Evolutionary conservation across 2,888 invertebrate genomes (phyloP).

Genomic region (Tuta absoluta): DNA sequence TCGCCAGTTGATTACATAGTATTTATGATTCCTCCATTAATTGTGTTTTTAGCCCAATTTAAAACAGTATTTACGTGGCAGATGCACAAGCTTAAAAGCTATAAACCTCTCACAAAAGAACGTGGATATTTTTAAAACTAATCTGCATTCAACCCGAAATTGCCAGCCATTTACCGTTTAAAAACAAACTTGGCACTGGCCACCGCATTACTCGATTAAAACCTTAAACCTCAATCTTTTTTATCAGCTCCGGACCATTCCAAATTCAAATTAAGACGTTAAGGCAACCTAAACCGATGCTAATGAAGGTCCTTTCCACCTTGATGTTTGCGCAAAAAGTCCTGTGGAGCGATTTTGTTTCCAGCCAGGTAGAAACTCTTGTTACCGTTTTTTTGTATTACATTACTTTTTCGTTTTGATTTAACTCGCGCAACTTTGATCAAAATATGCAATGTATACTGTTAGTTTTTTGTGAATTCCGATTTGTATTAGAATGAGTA

Average conservation of each 20-base stretch:
- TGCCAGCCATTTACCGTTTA: conserved; percentile 14
- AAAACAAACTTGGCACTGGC: conserved; percentile 22
- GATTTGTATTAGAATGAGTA: not conserved
- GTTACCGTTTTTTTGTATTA: not conserved
- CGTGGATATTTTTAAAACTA: conserved; percentile 23
- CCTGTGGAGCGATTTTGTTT: conserved; percentile 19
- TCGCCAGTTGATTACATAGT: too few species aligned
- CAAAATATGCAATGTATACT: not conserved
- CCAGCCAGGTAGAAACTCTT: not conserved
- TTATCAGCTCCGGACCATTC: conserved; percentile 44
- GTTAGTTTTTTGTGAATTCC: not conserved
- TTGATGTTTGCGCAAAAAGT: conserved; percentile 61
- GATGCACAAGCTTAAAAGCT: not conserved
- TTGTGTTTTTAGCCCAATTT: too few species aligned
- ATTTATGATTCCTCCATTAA: too few species aligned
- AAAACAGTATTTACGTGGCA: not conserved
- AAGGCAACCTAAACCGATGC: conserved; percentile 62
- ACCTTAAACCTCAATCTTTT: conserved; percentile 39
- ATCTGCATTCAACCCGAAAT: conserved; percentile 23
- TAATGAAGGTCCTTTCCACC: conserved; percentile 59
- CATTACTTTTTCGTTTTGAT: not conserved
- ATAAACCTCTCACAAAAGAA: not conserved
- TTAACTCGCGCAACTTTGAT: too few species aligned
- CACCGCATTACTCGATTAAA: conserved; percentile 38
- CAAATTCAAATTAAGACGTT: conserved; percentile 71